Evolutionary conservation across 1,140 invertebrate genomes (phyloP), one percentile per base, ranked within the genome.

Genomic region (Trichomalopsis sarcophagae): DNA sequence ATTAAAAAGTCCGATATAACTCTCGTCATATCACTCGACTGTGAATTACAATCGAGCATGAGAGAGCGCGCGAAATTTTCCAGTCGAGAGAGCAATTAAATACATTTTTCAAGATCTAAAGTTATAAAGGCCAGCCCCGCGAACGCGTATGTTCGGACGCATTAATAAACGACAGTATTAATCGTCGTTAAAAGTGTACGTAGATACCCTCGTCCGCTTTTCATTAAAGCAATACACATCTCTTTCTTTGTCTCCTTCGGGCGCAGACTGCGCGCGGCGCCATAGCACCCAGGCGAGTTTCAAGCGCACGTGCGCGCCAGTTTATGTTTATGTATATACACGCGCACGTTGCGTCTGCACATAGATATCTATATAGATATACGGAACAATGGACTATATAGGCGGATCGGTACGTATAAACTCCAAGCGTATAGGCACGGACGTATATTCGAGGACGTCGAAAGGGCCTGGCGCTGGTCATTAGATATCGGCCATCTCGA

Each of bases 401-500:
- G 11, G 44, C 23, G 13, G 5, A 23, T 69, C n/a, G 40, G 33
- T 82, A 55, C 11, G 17, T 78, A 78, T 40, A 33, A 33, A n/a
- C 55, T 47, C 7, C 10, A 55, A 21, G 80, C 21, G 55, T 1
- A n/a, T 40, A 5, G 21, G 27, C 23, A 23, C 13, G 23, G 17
- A 33, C 30, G 82, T 79, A 79, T 79, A 84, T 78, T 79, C 44
- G 76, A 40, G 55, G 27, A 84, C 47, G 69, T 85, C 69, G 69
- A 77, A 85, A 85, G 73, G 84, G 78, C 33, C 84, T 81, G 71
- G 50, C 62, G 30, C 50, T 85, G 84, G 84, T 85, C 79, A 85
- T 85, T 85, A 85, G 23, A 62, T 85, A 85, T 85, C 73, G 50
- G 79, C 69, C 27, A 68, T 80, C 66, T 75, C 33, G 50, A 79